Conservation (phyloP, 2,113 vertebrate species). For the Neodon shergylaensis region DNA sequence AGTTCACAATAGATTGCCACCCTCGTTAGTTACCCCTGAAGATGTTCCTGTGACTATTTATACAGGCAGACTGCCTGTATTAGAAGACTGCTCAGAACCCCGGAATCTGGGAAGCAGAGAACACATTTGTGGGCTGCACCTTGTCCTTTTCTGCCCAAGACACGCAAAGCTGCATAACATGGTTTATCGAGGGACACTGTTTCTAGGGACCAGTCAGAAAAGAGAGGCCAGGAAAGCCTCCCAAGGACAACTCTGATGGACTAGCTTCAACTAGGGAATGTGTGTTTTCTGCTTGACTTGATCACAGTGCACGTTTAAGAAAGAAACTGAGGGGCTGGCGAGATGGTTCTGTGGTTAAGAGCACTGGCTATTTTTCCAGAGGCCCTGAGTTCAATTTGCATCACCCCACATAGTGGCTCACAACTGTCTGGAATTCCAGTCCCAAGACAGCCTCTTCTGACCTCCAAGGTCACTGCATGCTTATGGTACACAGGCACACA, state of each 20-base stretch:
- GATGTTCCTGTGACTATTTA: constrained; percentile 52
- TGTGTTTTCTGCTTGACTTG: not conserved
- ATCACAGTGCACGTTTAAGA: not conserved
- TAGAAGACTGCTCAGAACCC: not conserved
- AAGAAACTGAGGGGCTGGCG: not conserved
- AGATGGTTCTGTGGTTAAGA: not conserved
- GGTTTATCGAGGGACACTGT: not conserved
- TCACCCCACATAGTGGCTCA: not conserved
- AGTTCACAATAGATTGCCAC: constrained; percentile 54
- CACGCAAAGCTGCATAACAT: fast-evolving
- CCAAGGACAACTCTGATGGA: not conserved
- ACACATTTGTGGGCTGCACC: fast-evolving
- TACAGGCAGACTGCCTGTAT: not conserved
- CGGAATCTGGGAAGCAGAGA: not conserved
- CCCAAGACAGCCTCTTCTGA: not conserved
- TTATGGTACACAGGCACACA: not conserved
- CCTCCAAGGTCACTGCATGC: not conserved
- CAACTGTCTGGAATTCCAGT: not conserved
- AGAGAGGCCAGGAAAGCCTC: not conserved
- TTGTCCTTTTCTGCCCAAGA: not conserved
- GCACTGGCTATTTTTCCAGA: not conserved
- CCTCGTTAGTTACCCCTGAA: not conserved
- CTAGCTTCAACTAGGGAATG: not conserved
- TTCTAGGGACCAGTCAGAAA: not conserved
- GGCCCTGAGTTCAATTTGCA: not conserved